Base-by-base conservation (phyloP, 1,140 invertebrate genomes). In the Drosophila sulfurigaster region DNA sequence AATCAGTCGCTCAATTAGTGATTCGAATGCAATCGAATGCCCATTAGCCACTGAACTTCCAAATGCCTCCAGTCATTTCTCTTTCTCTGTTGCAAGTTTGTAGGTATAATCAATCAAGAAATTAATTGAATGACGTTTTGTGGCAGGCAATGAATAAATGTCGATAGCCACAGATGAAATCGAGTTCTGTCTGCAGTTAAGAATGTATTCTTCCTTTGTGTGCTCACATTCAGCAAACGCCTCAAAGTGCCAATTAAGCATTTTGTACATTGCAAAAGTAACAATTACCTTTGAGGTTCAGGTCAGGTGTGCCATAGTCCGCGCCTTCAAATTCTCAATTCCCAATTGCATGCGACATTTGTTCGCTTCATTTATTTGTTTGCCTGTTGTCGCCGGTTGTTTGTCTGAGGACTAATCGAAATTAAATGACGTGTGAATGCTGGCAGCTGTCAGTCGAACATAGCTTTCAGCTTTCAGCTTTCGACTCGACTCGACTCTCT, bases 381-480 rank as follows among this genome's bases (percentile, higher is more conserved):
- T 77, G 56, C 51, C 56, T 59, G 74, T 57, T 38, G 58, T 49
- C 52, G 48, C 48, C 8, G 8, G 35, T 49, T 48, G 68, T 66
- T 46, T 74, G 46, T 28, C 52, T 63, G 60, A 35, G 54, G 65
- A 72, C 85, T 89, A 89, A 89, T 89, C 85, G 85, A 89, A 89
- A 85, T 89, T 89, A 89, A 89, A 89, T 89, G 85, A 89, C 78
- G 85, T 89, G 85, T 89, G 85, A 89, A 89, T 90, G 81, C 75
- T 79, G 81, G 72, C 85, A 89, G 85, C 85, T 89, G 85, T 66
- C 85, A 89, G 85, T 66, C 80, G 43, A 28, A 75, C 81, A 85
- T 85, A 81, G 68, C 81, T 85, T 81, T 85, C 69, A 62, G 68
- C 68, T 74, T 54, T 56, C 59, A 74, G 51, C 45, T 43, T 32